phyloP scores from a whole-genome alignment of 2,797 vertebrate genomes.

The Acrossocheilus fasciatus region DNA sequence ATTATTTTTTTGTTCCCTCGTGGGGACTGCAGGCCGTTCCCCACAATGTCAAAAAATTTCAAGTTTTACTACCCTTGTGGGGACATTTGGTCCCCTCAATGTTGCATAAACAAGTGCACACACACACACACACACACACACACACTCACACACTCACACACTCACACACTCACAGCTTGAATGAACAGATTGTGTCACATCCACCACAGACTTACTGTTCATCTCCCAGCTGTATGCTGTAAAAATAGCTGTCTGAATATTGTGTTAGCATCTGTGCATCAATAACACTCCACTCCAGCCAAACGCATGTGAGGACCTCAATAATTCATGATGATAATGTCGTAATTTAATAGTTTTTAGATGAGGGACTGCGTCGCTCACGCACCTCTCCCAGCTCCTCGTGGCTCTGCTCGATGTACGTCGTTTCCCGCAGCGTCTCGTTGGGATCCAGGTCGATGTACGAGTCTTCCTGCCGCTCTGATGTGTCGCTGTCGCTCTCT shows the following conservation, averaged over 20 bases:
- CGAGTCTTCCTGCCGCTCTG: slow-evolving; percentile 94
- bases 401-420: slow-evolving; percentile 89
- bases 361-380: neutral
- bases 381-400: slow-evolving; percentile 96
- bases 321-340: slow-evolving; percentile 7
- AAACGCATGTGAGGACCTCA: neutral
- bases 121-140: neutral
- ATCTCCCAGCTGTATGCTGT: slow-evolving; percentile 17
- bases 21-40: no score
- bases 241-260: slow-evolving; percentile 17
- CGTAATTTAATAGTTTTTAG: neutral
- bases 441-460: slow-evolving; percentile 88
- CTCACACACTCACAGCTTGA: slow-evolving; percentile 27
- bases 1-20: no score
- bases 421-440: slow-evolving; percentile 88
- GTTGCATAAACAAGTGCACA: neutral
- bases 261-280: slow-evolving; percentile 6
- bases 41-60: no score
- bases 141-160: slow-evolving; percentile 18
- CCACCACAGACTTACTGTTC: slow-evolving; percentile 11
- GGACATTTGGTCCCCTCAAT: no score
- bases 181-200: slow-evolving; percentile 37
- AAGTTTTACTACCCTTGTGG: no score
- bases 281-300: neutral
- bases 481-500: slow-evolving; percentile 96